phyloP scores from a whole-genome alignment of 2,888 invertebrate species.

The Acrobasis consociella region DNA sequence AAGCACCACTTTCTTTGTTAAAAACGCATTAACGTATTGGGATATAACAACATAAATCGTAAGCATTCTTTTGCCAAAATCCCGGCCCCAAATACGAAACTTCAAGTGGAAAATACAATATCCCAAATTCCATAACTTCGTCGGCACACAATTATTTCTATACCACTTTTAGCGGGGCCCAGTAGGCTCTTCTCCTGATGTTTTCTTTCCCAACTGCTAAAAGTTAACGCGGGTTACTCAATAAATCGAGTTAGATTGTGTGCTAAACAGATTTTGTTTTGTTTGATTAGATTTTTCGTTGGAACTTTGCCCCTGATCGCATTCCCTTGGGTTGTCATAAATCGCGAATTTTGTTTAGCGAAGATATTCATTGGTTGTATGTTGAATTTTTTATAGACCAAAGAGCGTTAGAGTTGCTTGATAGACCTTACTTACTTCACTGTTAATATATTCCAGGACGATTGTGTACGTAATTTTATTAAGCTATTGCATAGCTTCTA shows the following conservation, averaged over 20 bases:
- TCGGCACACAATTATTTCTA: constrained; percentile 11
- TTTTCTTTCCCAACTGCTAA: constrained; percentile 4
- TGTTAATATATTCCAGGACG: too few species aligned
- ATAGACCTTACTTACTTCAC: too few species aligned
- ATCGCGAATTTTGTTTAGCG: constrained; percentile 3
- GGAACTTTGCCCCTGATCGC: constrained; percentile 27
- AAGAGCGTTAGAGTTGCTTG: too few species aligned
- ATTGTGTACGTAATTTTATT: too few species aligned
- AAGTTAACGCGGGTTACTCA: constrained; percentile 26
- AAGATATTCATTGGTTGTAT: neutral
- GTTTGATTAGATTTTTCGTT: constrained; percentile 33
- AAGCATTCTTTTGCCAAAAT: constrained; percentile 1
- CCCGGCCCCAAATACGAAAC: constrained; percentile 2
- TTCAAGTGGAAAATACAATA: constrained; percentile 3
- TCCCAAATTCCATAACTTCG: constrained; percentile 12
- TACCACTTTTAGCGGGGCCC: neutral
- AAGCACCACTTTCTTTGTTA: too few species aligned
- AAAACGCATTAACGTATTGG: neutral
- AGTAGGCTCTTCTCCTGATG: neutral
- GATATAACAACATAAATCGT: too few species aligned
- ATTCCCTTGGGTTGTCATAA: constrained; percentile 12
- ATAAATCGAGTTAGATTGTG: constrained; percentile 34
- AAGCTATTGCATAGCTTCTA: too few species aligned
- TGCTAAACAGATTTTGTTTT: constrained; percentile 34
- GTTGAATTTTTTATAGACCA: too few species aligned